Base-by-base conservation (phyloP, 2,888 invertebrate species). In the Margaritifera margaritifera region DNA sequence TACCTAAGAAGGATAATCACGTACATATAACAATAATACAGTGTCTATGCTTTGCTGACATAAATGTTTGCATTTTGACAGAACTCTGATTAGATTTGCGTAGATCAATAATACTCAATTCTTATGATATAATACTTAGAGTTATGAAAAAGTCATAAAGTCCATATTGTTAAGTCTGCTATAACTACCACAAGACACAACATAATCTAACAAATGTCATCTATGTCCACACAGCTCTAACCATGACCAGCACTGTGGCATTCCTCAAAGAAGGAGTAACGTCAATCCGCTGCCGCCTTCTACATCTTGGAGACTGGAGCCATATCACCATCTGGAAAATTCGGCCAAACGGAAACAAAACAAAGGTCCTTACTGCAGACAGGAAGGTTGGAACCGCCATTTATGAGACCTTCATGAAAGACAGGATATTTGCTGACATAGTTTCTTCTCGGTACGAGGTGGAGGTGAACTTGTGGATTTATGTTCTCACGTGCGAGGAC, bases 211-310 rank as follows among this genome's bases (percentile, higher is more conserved):
- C 8, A 22, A 15, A 22, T 25, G 50, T 57, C 11, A 22, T 52
- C 11, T 58, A 15, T 54, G 18, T 57, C 24, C 24, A 24, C 25
- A 18, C 56, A 78, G 78, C 73, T 15, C 54, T 78, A 19, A 31
- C 56, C 5, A 69, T 80, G 72, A 56, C 64, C 6, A 70, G 60
- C 6, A 69, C 71, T 5, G 62, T 66, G 19, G 79, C 73, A 20
- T 73, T 67, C 55, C 50, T 78, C 52, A 77, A 76, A 55, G 75
- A 80, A 62, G 78, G 72, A 6, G 71, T 77, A 61, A 69, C 78
- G 15, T 70, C 72, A 22, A 42, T 80, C 15, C 68, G 68, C 27
- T 80, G 79, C 62, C 74, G 75, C 58, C 69, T 80, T 64, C 68
- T 69, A n/a, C 76, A 80, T 31, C 54, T 74, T 15, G 79, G 78